Conservation (phyloP, 2,113 vertebrate species). For the Hystrix cristata region DNA sequence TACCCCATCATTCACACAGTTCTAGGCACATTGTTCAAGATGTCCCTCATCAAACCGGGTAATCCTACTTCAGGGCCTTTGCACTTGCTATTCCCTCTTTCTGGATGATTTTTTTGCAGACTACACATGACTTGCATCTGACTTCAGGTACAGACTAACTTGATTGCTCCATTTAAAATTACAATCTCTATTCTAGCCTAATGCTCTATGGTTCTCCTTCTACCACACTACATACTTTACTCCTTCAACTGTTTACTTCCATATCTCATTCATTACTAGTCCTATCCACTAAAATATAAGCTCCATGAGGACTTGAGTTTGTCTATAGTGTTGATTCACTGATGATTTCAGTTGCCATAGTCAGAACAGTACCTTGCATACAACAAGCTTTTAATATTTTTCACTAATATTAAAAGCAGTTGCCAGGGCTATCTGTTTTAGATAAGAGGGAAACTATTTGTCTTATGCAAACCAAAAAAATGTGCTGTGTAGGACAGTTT, state of each 20-base stretch:
- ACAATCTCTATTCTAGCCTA: background rate
- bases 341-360: background rate
- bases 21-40: background rate
- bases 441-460: conserved; percentile 11
- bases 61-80: background rate
- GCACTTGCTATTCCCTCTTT: background rate
- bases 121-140: background rate
- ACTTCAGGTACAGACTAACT: background rate
- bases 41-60: background rate
- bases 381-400: background rate
- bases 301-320: background rate
- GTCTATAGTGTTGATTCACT: background rate
- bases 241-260: background rate
- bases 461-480: background rate
- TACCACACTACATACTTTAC: background rate
- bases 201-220: background rate
- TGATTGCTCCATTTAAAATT: conserved; percentile 1
- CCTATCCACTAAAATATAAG: background rate
- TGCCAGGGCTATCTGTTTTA: background rate
- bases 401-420: conserved; percentile 13
- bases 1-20: background rate
- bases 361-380: background rate
- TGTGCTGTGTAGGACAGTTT: background rate
- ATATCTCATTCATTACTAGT: background rate
- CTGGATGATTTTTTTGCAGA: background rate